Evolutionary conservation across 92 coral and sea anemone genomes (phyloP), one percentile per base, ranked within the genome.

Genomic region (Epizoanthus scotinus): DNA sequence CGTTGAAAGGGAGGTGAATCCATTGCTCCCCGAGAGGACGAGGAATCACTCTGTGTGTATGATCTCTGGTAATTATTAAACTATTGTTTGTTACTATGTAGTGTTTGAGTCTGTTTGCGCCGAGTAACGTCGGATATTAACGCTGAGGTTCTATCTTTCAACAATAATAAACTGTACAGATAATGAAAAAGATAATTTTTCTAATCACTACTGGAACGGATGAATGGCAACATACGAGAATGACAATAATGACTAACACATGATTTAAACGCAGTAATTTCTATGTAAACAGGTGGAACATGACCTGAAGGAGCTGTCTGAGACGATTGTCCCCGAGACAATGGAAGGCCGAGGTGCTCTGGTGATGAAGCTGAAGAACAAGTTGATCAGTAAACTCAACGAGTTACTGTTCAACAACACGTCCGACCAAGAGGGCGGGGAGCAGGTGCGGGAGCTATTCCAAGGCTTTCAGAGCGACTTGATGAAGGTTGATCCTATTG

Each of bases 331-430:
- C 12, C 95, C 95, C 0, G 89, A 53, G 66, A 17, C 88, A 31
- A 60, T 19, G 27, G 91, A 78, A 62, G 89, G 89, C 0, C 89
- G 89, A 64, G 95, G 91, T 0, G 90, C 75, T 0, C 72, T 89
- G 24, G 55, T 86, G 82, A 86, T 87, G 82, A 86, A 57, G 52
- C 65, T 91, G 28, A 90, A 91, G 54, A 47, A 70, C 9, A 67
- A 70, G 10, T 87, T 91, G 14, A 84, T 91, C 58, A 19, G 3
- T 24, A 49, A 75, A 47, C 82, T 91, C 26, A 73, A 84, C 27
- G 87, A 57, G 10, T 79, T 91, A 42, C 80, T 91, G 5, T 91
- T 91, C 63, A 91, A 78, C 85, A 91, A 91, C 85, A 91, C 89
- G 5, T 59, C 87, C 3, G 70, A 80, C 79, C 65, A 15, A 8